phyloP scores from a whole-genome alignment of 2,797 vertebrate species.

The Fistularia tabacaria region DNA sequence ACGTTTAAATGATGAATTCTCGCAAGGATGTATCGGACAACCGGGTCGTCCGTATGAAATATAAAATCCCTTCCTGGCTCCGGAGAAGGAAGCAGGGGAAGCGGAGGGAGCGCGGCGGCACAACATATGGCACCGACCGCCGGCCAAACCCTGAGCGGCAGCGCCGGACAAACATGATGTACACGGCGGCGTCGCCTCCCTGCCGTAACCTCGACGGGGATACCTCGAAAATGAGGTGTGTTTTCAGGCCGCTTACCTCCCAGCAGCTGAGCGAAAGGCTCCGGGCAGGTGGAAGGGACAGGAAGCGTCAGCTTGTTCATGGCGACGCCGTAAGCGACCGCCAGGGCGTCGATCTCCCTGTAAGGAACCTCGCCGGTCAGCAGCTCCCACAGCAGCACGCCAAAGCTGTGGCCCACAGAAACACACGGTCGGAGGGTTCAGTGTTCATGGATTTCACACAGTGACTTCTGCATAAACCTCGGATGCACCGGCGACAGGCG shows the following conservation, averaged over 20 bases:
- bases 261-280: slow-evolving; percentile 85
- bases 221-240: slow-evolving; percentile 39
- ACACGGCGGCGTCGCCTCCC: slow-evolving; percentile 4
- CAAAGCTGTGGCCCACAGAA: slow-evolving; percentile 73
- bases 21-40: no score
- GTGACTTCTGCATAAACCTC: no score
- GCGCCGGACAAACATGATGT: slow-evolving; percentile 31
- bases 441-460: no score
- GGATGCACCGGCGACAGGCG: no score
- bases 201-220: slow-evolving; percentile 27
- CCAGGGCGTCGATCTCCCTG: slow-evolving; percentile 87
- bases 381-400: slow-evolving; percentile 90
- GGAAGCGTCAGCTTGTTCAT: slow-evolving; percentile 93
- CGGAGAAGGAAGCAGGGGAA: slow-evolving; percentile 10
- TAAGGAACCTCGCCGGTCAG: slow-evolving; percentile 92
- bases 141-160: slow-evolving; percentile 47
- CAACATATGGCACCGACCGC: slow-evolving; percentile 45
- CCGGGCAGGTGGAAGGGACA: slow-evolving; percentile 88
- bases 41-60: no score
- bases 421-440: neutral
- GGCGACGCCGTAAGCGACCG: slow-evolving; percentile 89
- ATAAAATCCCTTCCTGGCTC: no score
- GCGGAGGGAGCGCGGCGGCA: no score
- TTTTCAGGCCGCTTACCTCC: slow-evolving; percentile 71
- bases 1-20: no score